Evolutionary conservation across 2,113 vertebrate species (phyloP).

Genomic region (Sander lucioperca): DNA sequence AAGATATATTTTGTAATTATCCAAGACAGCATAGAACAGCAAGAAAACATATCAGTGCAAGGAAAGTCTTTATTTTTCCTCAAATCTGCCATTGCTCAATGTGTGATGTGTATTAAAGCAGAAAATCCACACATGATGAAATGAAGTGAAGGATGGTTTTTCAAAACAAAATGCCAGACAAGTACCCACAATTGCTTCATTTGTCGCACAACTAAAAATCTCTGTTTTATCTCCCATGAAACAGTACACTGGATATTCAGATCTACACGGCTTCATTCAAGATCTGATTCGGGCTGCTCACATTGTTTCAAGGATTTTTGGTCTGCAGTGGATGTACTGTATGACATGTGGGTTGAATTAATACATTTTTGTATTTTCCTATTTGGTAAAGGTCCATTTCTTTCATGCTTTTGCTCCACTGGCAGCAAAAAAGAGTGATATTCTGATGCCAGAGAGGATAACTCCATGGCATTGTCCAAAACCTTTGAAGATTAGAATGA

Average conservation of each 20-base stretch:
- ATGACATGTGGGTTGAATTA: conserved; percentile 39
- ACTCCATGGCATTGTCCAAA: conserved; percentile 11
- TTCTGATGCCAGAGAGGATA: conserved; percentile 34
- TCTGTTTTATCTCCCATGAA: not conserved
- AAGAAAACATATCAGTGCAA: conserved; percentile 16
- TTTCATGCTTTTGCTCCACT: conserved; percentile 40
- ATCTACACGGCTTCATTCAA: not conserved
- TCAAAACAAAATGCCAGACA: conserved; percentile 15
- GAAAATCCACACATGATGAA: not conserved
- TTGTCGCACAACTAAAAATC: conserved; percentile 4
- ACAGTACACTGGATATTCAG: too few relatives aligned
- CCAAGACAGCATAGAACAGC: not conserved
- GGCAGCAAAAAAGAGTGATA: conserved; percentile 10
- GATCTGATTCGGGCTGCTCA: not conserved
- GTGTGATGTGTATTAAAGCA: conserved; percentile 15
- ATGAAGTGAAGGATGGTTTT: not conserved
- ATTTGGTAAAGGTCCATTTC: conserved; percentile 35
- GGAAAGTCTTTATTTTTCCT: conserved; percentile 7
- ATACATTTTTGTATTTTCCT: conserved; percentile 49
- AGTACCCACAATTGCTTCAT: not conserved
- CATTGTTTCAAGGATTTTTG: conserved; percentile 8
- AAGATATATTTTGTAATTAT: conserved; percentile 1
- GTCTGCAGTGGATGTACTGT: conserved; percentile 29
- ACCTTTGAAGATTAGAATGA: not conserved
- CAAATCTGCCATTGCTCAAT: not conserved